phyloP scores from a whole-genome alignment of 2,888 invertebrate genomes.

The Tetranychus truncatus region DNA sequence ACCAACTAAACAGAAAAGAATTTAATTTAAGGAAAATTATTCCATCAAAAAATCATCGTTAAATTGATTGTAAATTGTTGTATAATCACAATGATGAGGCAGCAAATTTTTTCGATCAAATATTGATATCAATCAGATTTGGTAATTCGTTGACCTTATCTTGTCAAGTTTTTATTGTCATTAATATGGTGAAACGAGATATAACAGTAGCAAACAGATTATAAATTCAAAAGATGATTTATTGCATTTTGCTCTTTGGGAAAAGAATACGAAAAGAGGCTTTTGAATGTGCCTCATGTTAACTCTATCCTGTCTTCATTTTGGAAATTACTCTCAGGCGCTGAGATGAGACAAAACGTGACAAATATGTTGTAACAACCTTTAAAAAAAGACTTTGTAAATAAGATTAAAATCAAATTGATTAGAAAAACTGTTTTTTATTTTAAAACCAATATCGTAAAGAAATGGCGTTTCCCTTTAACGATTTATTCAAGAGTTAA shows the following conservation, averaged over 20 bases:
- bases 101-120: neutral
- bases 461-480: too few relatives aligned
- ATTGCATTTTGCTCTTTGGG: neutral
- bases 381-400: neutral
- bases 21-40: neutral
- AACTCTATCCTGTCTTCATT: too few relatives aligned
- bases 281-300: too few relatives aligned
- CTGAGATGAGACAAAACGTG: neutral
- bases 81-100: neutral
- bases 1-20: neutral
- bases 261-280: neutral
- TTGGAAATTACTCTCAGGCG: too few relatives aligned
- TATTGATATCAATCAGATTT: neutral
- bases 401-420: neutral
- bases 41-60: conserved; percentile 1
- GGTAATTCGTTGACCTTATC: neutral
- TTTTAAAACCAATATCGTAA: neutral
- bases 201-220: too few relatives aligned
- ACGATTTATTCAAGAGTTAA: too few relatives aligned
- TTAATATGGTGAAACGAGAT: neutral
- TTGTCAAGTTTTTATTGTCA: neutral
- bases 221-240: neutral
- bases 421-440: neutral
- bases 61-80: neutral
- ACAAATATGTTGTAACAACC: neutral